These are phyloP conservation scores for Clarias pachynema DNA, from an alignment of 2,797 vertebrate species.

Conservation along the genomic window DNA sequence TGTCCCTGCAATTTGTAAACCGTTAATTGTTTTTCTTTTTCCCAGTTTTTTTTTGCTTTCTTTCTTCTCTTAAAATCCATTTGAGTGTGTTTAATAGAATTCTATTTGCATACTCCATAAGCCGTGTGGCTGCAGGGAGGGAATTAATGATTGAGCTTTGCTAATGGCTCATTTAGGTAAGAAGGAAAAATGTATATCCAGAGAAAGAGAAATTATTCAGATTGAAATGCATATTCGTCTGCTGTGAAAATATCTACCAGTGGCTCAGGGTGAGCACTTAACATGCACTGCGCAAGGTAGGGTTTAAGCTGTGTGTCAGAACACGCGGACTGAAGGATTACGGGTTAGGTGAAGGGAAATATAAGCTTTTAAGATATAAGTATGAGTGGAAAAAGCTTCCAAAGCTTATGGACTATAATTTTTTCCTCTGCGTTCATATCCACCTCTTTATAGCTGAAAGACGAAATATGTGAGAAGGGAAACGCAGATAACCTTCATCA, in stretches of 20 bases:
- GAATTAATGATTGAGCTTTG: constrained; percentile 47
- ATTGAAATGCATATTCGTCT: constrained; percentile 28
- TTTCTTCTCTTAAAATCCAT: constrained; percentile 10
- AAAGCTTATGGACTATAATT: neutral
- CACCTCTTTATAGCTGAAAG: neutral
- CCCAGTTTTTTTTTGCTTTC: neutral
- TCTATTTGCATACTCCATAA: constrained; percentile 48
- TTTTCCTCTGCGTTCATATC: neutral
- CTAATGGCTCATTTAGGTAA: constrained; percentile 21
- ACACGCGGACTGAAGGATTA: constrained; percentile 7
- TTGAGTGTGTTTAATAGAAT: constrained; percentile 20
- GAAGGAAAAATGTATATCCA: neutral
- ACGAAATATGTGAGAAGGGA: neutral
- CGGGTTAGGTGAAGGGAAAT: constrained; percentile 2
- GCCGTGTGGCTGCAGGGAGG: constrained; percentile 29
- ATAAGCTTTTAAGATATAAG: constrained; percentile 29
- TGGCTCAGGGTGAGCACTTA: neutral
- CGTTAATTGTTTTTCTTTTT: constrained; percentile 18
- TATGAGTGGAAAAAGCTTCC: constrained; percentile 2
- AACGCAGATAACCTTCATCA: constrained; percentile 5
- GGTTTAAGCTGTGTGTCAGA: constrained; percentile 14
- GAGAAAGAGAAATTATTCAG: constrained; percentile 17
- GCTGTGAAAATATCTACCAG: constrained; percentile 12
- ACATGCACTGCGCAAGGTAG: neutral
- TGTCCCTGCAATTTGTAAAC: constrained; percentile 15